Evolutionary conservation across 2,888 invertebrate species (phyloP), one percentile per base, ranked within the genome.

Genomic region (Sinhomidia bicolor): DNA sequence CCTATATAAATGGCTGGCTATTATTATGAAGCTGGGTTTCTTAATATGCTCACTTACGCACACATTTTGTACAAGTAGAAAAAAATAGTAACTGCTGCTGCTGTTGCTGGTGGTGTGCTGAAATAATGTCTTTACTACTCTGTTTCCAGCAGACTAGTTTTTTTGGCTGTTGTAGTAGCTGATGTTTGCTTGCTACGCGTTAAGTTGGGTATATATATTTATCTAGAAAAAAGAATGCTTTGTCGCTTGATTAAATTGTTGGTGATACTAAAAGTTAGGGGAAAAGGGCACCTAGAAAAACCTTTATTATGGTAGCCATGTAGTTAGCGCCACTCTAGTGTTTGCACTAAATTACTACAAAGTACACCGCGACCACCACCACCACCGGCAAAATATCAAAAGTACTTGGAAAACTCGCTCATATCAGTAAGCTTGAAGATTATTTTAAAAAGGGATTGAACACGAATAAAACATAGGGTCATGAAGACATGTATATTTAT

Each of bases 181-280:
- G 36, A 47, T 47, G 47, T 47, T 14, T 47, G 47, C 47, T n/a
- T n/a, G n/a, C 41, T 41, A 41, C 4, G 41, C 41, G 47, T 47
- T 14, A 47, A 47, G n/a, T n/a, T n/a, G n/a, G 41, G 41, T 9
- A 47, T 47, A 47, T 47, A 47, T 47, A 12, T 47, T 47, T 47
- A 47, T 47, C 47, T 47, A 14, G 1, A 47, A 47, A 32, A 1
- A 68, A 36, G 17, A 36, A 36, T 68, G 26, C 17, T 14, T 23
- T 60, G 26, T 20, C 14, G 65, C 65, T 36, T 68, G 65, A 68
- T 68, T 68, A 68, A 68, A 36, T 17, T 68, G 65, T n/a, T 12
- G 12, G 17, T 36, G 26, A 65, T 32, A 32, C 9, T 17, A 68
- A n/a, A 68, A 68, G n/a, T 36, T 68, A 17, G 12, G 5, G 7